Evolutionary conservation across 2,113 vertebrate species (phyloP), one percentile per base, ranked within the genome.

Genomic region (Lucifuga dentata): DNA sequence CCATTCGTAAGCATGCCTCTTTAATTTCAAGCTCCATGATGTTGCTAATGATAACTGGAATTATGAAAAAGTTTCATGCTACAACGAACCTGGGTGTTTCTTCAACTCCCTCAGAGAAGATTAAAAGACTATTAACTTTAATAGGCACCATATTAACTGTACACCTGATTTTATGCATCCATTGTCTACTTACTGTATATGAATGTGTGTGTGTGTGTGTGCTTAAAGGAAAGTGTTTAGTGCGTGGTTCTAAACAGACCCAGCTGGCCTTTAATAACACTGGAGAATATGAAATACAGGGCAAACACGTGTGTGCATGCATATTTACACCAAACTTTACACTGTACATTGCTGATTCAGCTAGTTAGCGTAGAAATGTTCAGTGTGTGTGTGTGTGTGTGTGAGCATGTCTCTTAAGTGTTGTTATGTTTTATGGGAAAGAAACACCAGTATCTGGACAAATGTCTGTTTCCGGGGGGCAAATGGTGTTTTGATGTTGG

Each of bases 401-500:
- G 16, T 45, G 19, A 33, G 5, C 23, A 67, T n/a, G 57, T 80
- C 46, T 73, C 49, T 53, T 26, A 29, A 84, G 57, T 74, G 71
- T 75, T 83, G 43, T 61, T 67, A 20, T 2, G 16, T 69, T 87
- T 86, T 83, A 88, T 73, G 20, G 36, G 83, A 65, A 50, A 58
- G 8, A 29, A 16, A 15, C 59, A 13, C n/a, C 63, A 63, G 26
- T 33, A 69, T 80, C 71, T 76, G 73, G 66, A 79, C 74, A 81
- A 78, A 80, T 75, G 85, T 76, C 46, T 81, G 53, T 77, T 72
- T 76, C 73, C 40, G 60, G 62, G 63, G 73, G 68, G 41, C 83
- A 88, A 83, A 87, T 88, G 84, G 59, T 82, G 86, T 84, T 85
- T 81, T 74, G 58, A 80, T 66, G 75, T 87, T 73, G 66, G 67